These are phyloP conservation scores for Pilophorus perplexus DNA, from an alignment of 2,888 invertebrate species.

Conservation along the genomic window DNA sequence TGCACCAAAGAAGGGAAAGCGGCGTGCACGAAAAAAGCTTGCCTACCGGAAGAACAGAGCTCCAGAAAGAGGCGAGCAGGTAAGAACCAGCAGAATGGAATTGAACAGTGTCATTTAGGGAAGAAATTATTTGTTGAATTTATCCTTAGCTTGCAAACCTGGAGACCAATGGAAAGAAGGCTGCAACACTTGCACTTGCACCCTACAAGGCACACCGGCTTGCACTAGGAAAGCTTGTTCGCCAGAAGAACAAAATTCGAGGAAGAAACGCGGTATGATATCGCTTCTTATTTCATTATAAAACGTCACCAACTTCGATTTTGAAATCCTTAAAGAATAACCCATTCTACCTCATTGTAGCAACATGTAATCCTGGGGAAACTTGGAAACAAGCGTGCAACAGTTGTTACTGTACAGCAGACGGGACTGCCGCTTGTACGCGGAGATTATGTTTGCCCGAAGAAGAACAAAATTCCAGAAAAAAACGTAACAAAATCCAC, in stretches of 20 bases:
- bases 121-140: too few species aligned
- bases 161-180: conserved; percentile 21
- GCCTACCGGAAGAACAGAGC: background rate
- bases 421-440: conserved; percentile 7
- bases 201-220: background rate
- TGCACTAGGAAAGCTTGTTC: conserved; percentile 9
- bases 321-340: too few species aligned
- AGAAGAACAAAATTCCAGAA: background rate
- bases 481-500: background rate
- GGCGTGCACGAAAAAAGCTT: conserved; percentile 17
- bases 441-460: background rate
- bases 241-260: too few species aligned
- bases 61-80: background rate
- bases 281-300: too few species aligned
- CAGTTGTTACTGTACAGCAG: background rate
- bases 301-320: too few species aligned
- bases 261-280: too few species aligned
- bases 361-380: background rate
- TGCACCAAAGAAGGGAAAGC: conserved; percentile 13
- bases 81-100: background rate
- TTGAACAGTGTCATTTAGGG: background rate
- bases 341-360: too few species aligned
- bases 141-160: conserved; percentile 12
- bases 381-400: conserved; percentile 6
- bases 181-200: conserved; percentile 25